phyloP scores from a whole-genome alignment of 2,797 vertebrate species.

The Halcyon badia region DNA sequence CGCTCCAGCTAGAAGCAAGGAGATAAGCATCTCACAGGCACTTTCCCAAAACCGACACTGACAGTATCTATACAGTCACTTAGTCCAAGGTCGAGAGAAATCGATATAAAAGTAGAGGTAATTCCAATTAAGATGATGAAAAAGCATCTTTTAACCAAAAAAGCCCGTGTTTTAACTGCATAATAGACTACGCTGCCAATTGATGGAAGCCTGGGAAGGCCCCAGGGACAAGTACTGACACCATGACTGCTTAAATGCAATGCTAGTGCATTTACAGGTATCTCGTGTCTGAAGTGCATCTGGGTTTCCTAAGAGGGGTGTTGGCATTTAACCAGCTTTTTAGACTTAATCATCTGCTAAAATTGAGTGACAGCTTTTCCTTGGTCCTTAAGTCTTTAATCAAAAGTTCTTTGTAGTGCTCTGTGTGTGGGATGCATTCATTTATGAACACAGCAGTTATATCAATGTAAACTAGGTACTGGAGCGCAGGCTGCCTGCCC shows the following conservation, averaged over 20 bases:
- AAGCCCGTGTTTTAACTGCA: background rate
- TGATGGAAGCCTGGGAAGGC: background rate
- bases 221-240: background rate
- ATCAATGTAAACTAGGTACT: background rate
- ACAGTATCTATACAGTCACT: background rate
- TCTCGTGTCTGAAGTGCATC: background rate
- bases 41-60: background rate
- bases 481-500: background rate
- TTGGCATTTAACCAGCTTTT: slow-evolving; percentile 30
- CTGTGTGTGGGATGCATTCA: background rate
- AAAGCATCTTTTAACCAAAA: background rate
- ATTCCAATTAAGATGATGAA: background rate
- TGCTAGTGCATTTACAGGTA: background rate
- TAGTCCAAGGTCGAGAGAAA: background rate
- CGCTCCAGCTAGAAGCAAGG: background rate
- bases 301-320: background rate
- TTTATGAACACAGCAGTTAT: background rate
- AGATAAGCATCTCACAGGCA: background rate
- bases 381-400: slow-evolving; percentile 31
- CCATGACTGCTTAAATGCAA: background rate
- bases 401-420: background rate
- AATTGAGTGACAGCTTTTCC: slow-evolving; percentile 6
- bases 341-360: slow-evolving; percentile 9
- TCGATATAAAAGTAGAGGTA: background rate
- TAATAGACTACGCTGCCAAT: background rate